Conservation (phyloP, 2,113 vertebrate species). For the Nyctereutes procyonoides region DNA sequence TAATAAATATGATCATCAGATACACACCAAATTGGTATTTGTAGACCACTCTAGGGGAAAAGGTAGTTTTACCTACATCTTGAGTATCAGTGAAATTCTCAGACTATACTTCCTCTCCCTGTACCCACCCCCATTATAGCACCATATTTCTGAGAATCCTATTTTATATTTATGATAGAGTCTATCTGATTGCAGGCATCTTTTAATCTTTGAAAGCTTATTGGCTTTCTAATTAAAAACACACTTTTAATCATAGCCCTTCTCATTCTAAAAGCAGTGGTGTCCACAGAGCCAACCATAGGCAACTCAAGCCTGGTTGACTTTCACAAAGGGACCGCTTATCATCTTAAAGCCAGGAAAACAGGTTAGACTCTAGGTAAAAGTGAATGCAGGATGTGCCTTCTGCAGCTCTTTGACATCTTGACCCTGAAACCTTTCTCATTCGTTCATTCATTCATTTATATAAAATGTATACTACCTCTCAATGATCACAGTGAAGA, state of each 20-base stretch:
- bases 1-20: background rate
- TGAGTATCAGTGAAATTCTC: background rate
- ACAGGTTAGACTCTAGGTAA: background rate
- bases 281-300: background rate
- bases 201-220: background rate
- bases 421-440: background rate
- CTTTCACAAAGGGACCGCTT: background rate
- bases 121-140: background rate
- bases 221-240: background rate
- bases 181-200: background rate
- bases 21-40: background rate
- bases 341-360: background rate
- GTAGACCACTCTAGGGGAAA: background rate
- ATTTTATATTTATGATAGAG: background rate
- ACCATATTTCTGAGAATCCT: background rate
- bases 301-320: background rate
- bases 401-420: background rate
- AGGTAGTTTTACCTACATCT: background rate
- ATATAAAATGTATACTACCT: background rate
- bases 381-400: background rate
- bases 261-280: background rate
- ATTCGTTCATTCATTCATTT: too few species aligned
- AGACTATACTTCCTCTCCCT: background rate
- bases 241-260: background rate
- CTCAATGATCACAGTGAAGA: background rate